phyloP scores from a whole-genome alignment of 2,113 vertebrate species.

The Caranx ignobilis region DNA sequence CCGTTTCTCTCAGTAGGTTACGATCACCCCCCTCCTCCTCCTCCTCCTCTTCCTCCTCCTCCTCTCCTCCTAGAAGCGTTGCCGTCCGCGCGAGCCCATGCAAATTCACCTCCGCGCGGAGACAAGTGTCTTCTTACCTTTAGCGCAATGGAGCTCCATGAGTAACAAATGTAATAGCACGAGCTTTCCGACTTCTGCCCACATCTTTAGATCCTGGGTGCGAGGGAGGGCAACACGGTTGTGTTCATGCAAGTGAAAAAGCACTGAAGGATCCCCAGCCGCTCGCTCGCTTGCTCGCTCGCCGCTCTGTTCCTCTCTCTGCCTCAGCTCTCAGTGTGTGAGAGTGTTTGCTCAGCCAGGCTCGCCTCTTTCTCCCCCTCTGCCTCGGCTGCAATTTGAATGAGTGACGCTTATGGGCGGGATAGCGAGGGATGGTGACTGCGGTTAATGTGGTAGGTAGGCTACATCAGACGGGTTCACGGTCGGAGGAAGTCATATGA shows the following conservation, averaged over 20 bases:
- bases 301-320: conserved; percentile 1
- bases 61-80: neutral
- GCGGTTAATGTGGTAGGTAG: conserved; percentile 33
- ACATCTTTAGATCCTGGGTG: conserved; percentile 79
- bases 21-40: neutral
- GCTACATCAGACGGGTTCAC: neutral
- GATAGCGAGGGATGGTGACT: conserved; percentile 37
- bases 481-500: neutral
- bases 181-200: conserved; percentile 81
- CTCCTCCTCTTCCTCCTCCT: too few relatives aligned
- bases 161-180: conserved; percentile 83
- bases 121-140: conserved; percentile 76
- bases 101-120: conserved; percentile 1
- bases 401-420: conserved; percentile 82
- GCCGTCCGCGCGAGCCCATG: conserved; percentile 27
- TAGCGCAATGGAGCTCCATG: conserved; percentile 73
- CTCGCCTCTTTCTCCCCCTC: conserved; percentile 32
- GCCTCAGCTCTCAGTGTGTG: conserved; percentile 37
- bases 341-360: conserved; percentile 48
- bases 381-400: conserved; percentile 77
- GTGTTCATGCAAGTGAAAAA: conserved; percentile 61
- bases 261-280: conserved; percentile 49
- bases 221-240: neutral
- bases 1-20: neutral
- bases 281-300: conserved; percentile 24